Evolutionary conservation across 2,113 vertebrate species (phyloP), one percentile per base, ranked within the genome.

Genomic region (Sinosuthora webbiana): DNA sequence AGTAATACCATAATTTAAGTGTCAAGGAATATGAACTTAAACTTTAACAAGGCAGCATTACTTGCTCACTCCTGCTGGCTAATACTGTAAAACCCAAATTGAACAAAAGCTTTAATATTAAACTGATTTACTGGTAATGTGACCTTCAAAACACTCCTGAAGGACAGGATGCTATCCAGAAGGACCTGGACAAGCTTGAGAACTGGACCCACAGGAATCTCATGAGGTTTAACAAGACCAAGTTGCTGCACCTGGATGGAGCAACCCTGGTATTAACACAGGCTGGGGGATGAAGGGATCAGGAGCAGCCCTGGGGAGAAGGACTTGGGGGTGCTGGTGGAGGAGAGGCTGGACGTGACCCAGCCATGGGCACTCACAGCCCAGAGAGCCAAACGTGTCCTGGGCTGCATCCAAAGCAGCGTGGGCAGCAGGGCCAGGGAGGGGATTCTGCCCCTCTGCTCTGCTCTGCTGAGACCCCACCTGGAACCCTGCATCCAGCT

Each of bases 41-140:
- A 95, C 68, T 81, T 86, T 83, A 82, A 92, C 50, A 74, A 96
- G 92, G 95, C 96, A 96, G 95, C 94, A 68, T 77, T 74, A 81
- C 50, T 87, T 68, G 49, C 50, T 95, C 60, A 42, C 25, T 79
- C 45, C 37, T 89, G 25, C 47, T 94, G 73, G 49, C 39, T 95
- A 97, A 93, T 84, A 95, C 94, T 93, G 86, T 76, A 64, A 93
- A 65, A 83, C 41, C 6, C 57, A 63, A 86, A 92, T 14, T 63
- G 53, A 88, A 94, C n/a, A 91, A 37, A 94, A 76, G 28, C 21
- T 89, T 93, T 87, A 49, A 22, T 56, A 47, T 70, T 68, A 67
- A 91, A 73, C 11, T 49, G 21, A 28, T 60, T 95, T 91, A 68
- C 35, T 86, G 45, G 83, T 82, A 84, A 74, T 1, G 2, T 80